Evolutionary conservation across 1,140 invertebrate genomes (phyloP), one percentile per base, ranked within the genome.

Genomic region (Pinna nobilis): DNA sequence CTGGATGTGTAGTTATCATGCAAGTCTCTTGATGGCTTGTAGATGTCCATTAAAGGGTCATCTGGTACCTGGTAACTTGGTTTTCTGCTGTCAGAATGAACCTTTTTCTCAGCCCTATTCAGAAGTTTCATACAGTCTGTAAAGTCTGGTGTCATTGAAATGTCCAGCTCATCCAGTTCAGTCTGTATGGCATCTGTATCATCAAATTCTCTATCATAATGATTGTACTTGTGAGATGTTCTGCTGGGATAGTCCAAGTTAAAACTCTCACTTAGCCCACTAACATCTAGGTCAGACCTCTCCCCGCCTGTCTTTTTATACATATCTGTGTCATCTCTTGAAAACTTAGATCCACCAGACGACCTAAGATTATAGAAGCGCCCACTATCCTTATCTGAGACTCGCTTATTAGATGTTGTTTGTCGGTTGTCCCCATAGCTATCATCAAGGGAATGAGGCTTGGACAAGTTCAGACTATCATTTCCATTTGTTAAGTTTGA

Each of bases 51-150:
- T n/a, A n/a, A n/a, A n/a, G n/a, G n/a, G n/a, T n/a, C n/a, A n/a
- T n/a, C n/a, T n/a, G n/a, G n/a, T n/a, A n/a, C n/a, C n/a, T n/a
- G n/a, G n/a, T n/a, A n/a, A n/a, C n/a, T n/a, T n/a, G n/a, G n/a
- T n/a, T n/a, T n/a, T n/a, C n/a, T 30, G 28, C 30, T 59, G 33
- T 35, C 59, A 15, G 39, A 71, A 53, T 83, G 69, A 23, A 88
- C 79, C 47, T 89, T 89, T 70, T 83, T 87, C 64, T 89, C 87
- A 23, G 86, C 87, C 66, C 79, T 69, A 64, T 86, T 86, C 37
- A 89, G 70, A 20, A 89, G 70, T 60, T 84, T 85, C 73, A 89
- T 81, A 68, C 88, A 89, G 59, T 88, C 88, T 3, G 76, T 84
- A n/a, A 89, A 79, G 57, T 88, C 88, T 35, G 87, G 85, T 25